Conservation (phyloP, 2,113 vertebrate species). For the Bagarius yarrelli region DNA sequence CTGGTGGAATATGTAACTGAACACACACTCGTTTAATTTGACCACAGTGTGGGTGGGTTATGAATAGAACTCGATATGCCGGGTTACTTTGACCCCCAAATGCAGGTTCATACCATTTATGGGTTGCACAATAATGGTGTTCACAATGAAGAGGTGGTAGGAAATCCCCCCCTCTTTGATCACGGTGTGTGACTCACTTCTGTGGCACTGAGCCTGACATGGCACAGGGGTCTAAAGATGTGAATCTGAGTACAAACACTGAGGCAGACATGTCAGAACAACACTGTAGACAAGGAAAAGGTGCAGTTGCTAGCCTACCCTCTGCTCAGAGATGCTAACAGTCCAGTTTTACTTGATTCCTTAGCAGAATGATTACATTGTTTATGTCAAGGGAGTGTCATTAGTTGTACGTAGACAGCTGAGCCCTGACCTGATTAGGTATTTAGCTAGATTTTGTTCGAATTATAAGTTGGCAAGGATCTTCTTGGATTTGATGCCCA, state of each 20-base stretch:
- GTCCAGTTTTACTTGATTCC: neutral
- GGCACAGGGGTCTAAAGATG: slow-evolving; percentile 2
- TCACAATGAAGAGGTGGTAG: neutral
- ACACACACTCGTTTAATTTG: neutral
- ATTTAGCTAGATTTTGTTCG: neutral
- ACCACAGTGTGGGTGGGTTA: neutral
- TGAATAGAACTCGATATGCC: neutral
- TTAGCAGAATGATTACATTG: neutral
- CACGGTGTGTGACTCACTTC: neutral
- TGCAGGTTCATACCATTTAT: slow-evolving; percentile 1
- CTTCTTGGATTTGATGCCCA: no score
- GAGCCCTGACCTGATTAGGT: neutral
- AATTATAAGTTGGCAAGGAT: neutral
- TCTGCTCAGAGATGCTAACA: neutral
- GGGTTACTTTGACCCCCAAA: neutral
- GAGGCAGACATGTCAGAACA: neutral
- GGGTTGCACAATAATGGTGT: neutral
- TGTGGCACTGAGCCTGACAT: slow-evolving; percentile 5
- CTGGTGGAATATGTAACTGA: neutral
- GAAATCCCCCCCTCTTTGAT: slow-evolving; percentile 4
- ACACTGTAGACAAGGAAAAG: no score
- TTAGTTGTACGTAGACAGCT: no score
- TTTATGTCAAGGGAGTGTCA: neutral
- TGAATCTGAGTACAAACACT: neutral
- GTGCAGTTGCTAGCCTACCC: no score